Base-by-base conservation (phyloP, 2,797 vertebrate species). In the Danio jaintianensis region DNA sequence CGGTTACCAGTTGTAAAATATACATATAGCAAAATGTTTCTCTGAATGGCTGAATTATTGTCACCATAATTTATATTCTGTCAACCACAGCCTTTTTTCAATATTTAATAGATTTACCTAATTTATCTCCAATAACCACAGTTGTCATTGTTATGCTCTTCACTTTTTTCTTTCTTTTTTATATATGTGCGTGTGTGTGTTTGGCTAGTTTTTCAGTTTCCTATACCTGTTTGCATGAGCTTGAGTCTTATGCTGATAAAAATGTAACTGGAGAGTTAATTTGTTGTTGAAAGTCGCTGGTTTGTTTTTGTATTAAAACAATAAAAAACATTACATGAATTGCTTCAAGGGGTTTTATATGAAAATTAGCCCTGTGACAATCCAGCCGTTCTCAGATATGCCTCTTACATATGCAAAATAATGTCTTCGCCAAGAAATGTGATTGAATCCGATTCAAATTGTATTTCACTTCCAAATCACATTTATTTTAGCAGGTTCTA, bases 381-480 rank as follows among this genome's bases (percentile, higher is more conserved):
- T 66, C 55, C 58, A 67, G 6, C 55, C 9, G 8, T 61, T 29
- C 68, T 70, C 55, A 50, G 66, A 70, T 18, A n/a, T 18, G 67
- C 38, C 42, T 61, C 56, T 48, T 18, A 61, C 15, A 59, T 29
- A 22, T 16, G 45, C 75, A 58, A 48, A 61, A 61, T 42, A 61
- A 61, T 0, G 20, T 38, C 55, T 22, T 56, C 70, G 66, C 47
- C 55, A 61, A 55, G 45, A 59, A 78, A 59, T 58, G 43, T 40
- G 43, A 69, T 68, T 77, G 58, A 78, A 38, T 78, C 43, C 22
- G 13, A 69, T 78, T 70, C 45, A 48, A 10, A 69, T 16, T 61
- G 36, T 47, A 61, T 70, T 70, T 50, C 45, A 48, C 45, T 71
- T 79, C 61, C 2, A 79, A 62, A 62, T 70, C 18, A 1, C 56